Evolutionary conservation across 2,888 invertebrate genomes (phyloP).

Genomic region (Melanchra persicariae): DNA sequence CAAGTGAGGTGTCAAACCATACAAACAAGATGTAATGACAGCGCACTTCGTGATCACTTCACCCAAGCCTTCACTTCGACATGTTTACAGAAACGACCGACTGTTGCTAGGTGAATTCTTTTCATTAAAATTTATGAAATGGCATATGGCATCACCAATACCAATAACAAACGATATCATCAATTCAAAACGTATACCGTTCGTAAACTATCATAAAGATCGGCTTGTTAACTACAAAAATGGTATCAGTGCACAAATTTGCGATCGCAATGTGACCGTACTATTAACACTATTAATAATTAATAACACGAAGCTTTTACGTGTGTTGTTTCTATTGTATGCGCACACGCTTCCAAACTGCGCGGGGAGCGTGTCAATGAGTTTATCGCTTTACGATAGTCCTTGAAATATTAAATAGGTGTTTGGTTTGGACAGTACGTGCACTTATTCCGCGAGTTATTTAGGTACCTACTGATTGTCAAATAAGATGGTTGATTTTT

Average conservation of each 20-base stretch:
- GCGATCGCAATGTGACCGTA: constrained; percentile 58
- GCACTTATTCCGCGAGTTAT: constrained; percentile 65
- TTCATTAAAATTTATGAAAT: constrained; percentile 5
- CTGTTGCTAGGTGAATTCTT: not conserved
- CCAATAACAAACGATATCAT: constrained; percentile 4
- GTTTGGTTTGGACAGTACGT: constrained; percentile 68
- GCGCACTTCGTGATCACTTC: no score
- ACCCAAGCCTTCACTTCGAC: no score
- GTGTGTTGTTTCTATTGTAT: constrained; percentile 70
- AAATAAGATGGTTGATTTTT: constrained; percentile 22
- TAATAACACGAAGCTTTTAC: constrained; percentile 66
- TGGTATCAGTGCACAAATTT: constrained; percentile 58
- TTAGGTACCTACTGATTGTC: constrained; percentile 27
- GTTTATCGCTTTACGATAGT: constrained; percentile 70
- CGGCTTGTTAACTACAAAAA: constrained; percentile 50
- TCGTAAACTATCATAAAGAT: constrained; percentile 38
- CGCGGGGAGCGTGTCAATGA: constrained; percentile 73
- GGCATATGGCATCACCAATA: not conserved
- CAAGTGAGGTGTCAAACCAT: no score
- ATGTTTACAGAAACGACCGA: no score
- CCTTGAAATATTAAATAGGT: constrained; percentile 72
- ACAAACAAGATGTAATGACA: no score
- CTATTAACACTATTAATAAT: constrained; percentile 63
- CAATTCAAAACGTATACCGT: constrained; percentile 29
- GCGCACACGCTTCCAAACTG: constrained; percentile 68